Conservation (phyloP, 2,113 vertebrate species). For the Poeciliopsis retropinna region DNA sequence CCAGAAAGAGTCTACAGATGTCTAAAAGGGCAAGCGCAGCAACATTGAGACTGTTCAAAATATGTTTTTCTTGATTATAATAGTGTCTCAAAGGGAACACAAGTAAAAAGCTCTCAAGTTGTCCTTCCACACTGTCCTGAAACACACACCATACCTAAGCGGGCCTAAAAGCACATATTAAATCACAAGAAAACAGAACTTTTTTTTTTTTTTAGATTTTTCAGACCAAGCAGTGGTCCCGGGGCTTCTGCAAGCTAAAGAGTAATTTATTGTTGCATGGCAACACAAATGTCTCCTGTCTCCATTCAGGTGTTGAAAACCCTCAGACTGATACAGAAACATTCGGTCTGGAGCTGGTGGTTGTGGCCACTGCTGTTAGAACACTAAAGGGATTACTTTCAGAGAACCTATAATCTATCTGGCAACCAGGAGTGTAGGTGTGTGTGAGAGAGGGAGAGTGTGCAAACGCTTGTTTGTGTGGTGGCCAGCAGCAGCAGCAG, state of each 20-base stretch:
- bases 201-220: no score
- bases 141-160: slow-evolving; percentile 38
- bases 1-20: neutral
- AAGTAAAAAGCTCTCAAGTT: slow-evolving; percentile 52
- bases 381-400: slow-evolving; percentile 60
- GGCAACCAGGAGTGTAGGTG: slow-evolving; percentile 51
- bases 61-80: slow-evolving; percentile 47
- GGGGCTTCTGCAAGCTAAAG: slow-evolving; percentile 27
- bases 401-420: slow-evolving; percentile 67
- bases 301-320: slow-evolving; percentile 69
- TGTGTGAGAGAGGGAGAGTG: slow-evolving; percentile 11
- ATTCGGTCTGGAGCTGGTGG: slow-evolving; percentile 51
- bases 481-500: slow-evolving; percentile 30
- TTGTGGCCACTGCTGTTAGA: slow-evolving; percentile 45
- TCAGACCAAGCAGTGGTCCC: slow-evolving; percentile 16
- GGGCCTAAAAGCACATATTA: slow-evolving; percentile 55
- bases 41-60: slow-evolving; percentile 9
- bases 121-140: slow-evolving; percentile 59
- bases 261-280: slow-evolving; percentile 47
- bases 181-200: slow-evolving; percentile 18
- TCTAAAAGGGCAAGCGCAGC: neutral
- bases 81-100: slow-evolving; percentile 51
- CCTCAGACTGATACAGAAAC: slow-evolving; percentile 61
- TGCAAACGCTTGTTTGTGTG: slow-evolving; percentile 42
- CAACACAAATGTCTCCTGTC: slow-evolving; percentile 54